A percentile compares a stretch with the other conserved stretches of the same genome.
Evolutionary conservation across 2,797 vertebrate genomes (phyloP).

Genomic region (Sebastes cheni): DNA sequence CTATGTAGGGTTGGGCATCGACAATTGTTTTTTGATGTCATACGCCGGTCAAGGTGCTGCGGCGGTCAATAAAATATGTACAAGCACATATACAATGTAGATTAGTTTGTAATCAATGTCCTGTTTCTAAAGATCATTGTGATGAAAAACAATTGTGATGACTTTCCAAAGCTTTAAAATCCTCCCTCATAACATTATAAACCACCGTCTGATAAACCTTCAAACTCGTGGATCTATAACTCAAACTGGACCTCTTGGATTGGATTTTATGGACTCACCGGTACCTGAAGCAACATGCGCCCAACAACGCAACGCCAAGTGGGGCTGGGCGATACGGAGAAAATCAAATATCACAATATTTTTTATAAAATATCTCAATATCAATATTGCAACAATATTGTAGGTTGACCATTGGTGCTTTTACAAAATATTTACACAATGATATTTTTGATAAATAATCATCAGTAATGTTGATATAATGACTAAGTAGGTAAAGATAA

Average conservation of each 20-base stretch:
- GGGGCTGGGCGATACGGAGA: too few relatives aligned
- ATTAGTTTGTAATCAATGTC: not conserved
- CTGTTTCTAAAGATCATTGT: not conserved
- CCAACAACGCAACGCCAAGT: not conserved
- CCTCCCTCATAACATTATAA: not conserved
- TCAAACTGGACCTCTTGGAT: not conserved
- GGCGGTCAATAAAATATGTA: not conserved
- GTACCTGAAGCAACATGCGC: not conserved
- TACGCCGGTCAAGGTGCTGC: not conserved
- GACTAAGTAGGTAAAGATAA: too few relatives aligned
- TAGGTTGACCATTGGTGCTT: too few relatives aligned
- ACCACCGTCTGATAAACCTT: not conserved
- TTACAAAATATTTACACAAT: too few relatives aligned
- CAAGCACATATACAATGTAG: not conserved
- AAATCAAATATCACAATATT: too few relatives aligned
- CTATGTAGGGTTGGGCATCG: conserved; percentile 55
- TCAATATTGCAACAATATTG: too few relatives aligned
- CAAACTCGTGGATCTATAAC: not conserved
- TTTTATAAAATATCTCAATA: too few relatives aligned
- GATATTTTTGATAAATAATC: too few relatives aligned
- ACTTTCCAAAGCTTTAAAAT: not conserved
- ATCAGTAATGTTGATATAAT: too few relatives aligned
- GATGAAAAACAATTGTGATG: not conserved
- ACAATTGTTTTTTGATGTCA: not conserved
- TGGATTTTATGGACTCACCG: not conserved